Percentiles rank a stretch among this genome's conserved stretches.
Conservation (phyloP, 92 coral and sea anemone genomes). For the Epizoanthus rinbou region DNA sequence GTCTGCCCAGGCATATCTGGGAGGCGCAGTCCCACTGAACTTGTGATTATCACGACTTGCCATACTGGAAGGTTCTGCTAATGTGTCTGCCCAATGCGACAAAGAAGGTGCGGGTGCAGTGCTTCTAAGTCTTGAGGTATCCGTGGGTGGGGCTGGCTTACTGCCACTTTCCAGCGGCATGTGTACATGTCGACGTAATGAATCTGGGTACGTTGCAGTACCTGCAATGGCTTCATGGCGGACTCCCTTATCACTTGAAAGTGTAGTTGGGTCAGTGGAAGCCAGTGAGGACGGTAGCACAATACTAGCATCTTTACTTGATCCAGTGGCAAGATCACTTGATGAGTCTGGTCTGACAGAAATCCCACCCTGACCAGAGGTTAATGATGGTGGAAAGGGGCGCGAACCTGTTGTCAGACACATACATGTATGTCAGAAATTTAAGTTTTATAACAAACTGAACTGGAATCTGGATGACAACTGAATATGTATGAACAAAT, state of each 20-base stretch:
- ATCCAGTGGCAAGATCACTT: neutral
- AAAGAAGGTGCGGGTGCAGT: constrained; percentile 13
- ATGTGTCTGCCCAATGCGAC: neutral
- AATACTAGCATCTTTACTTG: neutral
- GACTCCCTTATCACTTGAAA: neutral
- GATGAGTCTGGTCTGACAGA: constrained; percentile 33
- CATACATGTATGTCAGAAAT: too few species aligned
- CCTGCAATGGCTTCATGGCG: constrained; percentile 17
- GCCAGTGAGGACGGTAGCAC: neutral
- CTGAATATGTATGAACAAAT: too few species aligned
- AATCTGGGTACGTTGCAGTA: neutral
- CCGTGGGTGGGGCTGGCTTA: neutral
- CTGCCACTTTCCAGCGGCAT: too few species aligned
- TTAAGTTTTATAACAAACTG: too few species aligned
- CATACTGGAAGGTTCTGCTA: neutral
- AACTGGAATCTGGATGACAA: too few species aligned
- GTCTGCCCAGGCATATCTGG: constrained; percentile 35
- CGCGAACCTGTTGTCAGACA: too few species aligned
- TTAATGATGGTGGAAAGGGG: too few species aligned
- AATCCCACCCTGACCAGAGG: neutral
- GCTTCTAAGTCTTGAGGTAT: neutral
- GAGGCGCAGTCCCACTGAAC: constrained; percentile 28
- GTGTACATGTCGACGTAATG: too few species aligned
- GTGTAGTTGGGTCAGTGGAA: neutral
- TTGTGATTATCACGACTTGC: neutral